Evolutionary conservation across 2,797 vertebrate genomes (phyloP), one percentile per base, ranked within the genome.

Genomic region (Gallirallus australis): DNA sequence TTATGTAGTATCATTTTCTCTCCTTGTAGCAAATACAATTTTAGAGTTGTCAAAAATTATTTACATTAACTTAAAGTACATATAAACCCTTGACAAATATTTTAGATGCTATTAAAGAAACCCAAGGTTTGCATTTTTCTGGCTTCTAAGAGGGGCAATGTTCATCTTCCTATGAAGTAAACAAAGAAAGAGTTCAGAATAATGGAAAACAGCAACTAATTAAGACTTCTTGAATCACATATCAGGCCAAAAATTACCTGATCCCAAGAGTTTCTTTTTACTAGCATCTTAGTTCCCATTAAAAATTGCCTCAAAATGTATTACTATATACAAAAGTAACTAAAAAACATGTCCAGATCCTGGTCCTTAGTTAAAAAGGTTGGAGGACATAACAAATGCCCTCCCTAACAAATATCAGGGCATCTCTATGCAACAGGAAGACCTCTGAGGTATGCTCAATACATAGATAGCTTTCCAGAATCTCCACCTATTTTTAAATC

Each of bases 1-100:
- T 96, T 93, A 94, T 88, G 48, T 35, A 86, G 72, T 53, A 75
- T 12, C 24, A 86, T 96, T 97, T 97, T 95, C 84, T 90, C 64
- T 68, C 47, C 61, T 91, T 60, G 30, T 21, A 91, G 42, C 30
- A 75, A 97, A 97, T 60, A 86, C 61, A 92, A 82, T 94, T 95
- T 96, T 91, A 91, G 85, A 96, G 61, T 83, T 92, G 59, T 96
- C 96, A 96, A 94, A 97, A 94, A 96, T 81, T 42, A 88, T 92
- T 96, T 89, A 93, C 57, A 91, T 90, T 71, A 64, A 78, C 72
- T 94, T 89, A 35, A 81, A 97, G 95, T 86, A 89, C 56, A 90
- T 92, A 87, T n/a, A 95, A 95, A 65, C 20, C 15, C 19, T 40
- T 73, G 33, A 90, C 60, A 96, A 91, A 94, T 82, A 95, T 35